Evolutionary conservation across 1,140 invertebrate species (phyloP).

Genomic region (Tetramorium parvispinum): DNA sequence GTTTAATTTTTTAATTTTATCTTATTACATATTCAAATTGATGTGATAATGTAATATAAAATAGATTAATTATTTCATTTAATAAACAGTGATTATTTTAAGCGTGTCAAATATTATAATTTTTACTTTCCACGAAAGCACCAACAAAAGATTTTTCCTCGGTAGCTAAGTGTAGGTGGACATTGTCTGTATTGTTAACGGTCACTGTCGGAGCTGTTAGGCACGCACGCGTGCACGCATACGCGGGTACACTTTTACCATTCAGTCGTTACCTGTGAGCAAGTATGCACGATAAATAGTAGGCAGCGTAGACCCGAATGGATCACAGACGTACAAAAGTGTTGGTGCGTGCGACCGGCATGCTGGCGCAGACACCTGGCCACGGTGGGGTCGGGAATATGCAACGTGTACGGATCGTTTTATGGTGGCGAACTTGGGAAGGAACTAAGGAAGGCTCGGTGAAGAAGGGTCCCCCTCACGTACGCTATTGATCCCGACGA

Average conservation of each 20-base stretch:
- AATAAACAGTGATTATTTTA: neutral
- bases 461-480: neutral
- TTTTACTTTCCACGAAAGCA: neutral
- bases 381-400: neutral
- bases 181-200: neutral
- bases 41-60: neutral
- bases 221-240: neutral
- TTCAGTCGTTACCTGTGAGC: slow-evolving; percentile 53
- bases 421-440: slow-evolving; percentile 31
- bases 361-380: slow-evolving; percentile 39
- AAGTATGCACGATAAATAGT: slow-evolving; percentile 37
- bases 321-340: neutral
- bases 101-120: neutral
- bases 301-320: neutral
- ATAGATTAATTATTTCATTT: neutral
- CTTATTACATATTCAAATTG: neutral
- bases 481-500: slow-evolving; percentile 27
- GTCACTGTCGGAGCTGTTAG: neutral
- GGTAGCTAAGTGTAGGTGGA: neutral
- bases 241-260: slow-evolving; percentile 55
- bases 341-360: neutral
- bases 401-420: slow-evolving; percentile 18
- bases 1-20: neutral
- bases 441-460: slow-evolving; percentile 20
- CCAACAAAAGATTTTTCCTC: neutral